A percentile compares a stretch with the other conserved stretches of the same genome.
Evolutionary conservation across 2,888 invertebrate genomes (phyloP).

Genomic region (Anthophora plumipes): DNA sequence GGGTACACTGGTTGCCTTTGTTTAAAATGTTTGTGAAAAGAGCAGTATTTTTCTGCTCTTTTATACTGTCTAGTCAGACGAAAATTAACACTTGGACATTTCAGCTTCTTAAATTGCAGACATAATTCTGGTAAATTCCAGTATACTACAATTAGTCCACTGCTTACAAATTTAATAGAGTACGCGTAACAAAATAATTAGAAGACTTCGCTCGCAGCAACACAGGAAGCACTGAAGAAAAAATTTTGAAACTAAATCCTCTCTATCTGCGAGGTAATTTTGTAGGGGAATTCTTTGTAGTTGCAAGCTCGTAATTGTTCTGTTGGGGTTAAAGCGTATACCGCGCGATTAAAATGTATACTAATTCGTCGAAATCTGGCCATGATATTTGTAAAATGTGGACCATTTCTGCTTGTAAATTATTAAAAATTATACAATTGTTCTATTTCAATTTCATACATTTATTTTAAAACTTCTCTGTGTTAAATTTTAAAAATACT

Average conservation of each 20-base stretch:
- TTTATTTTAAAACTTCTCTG: no score
- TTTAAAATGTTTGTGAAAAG: neutral
- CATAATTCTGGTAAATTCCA: neutral
- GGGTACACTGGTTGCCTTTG: neutral
- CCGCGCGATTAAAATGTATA: neutral
- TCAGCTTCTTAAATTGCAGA: neutral
- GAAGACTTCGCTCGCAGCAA: neutral
- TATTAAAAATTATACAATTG: no score
- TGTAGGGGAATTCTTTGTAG: neutral
- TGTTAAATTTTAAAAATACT: no score
- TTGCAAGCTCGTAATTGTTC: neutral
- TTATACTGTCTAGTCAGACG: neutral
- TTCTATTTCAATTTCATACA: no score
- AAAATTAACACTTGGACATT: neutral
- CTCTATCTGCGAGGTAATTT: neutral
- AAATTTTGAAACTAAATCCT: neutral
- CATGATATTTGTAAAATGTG: neutral
- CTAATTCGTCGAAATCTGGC: neutral
- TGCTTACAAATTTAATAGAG: conserved; percentile 12
- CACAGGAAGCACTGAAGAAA: neutral
- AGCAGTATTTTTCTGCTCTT: neutral
- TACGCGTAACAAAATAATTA: neutral
- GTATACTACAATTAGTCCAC: neutral
- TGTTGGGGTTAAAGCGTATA: neutral
- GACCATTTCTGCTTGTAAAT: no score